phyloP scores from a whole-genome alignment of 2,113 vertebrate genomes.

The Sigmodon hispidus region DNA sequence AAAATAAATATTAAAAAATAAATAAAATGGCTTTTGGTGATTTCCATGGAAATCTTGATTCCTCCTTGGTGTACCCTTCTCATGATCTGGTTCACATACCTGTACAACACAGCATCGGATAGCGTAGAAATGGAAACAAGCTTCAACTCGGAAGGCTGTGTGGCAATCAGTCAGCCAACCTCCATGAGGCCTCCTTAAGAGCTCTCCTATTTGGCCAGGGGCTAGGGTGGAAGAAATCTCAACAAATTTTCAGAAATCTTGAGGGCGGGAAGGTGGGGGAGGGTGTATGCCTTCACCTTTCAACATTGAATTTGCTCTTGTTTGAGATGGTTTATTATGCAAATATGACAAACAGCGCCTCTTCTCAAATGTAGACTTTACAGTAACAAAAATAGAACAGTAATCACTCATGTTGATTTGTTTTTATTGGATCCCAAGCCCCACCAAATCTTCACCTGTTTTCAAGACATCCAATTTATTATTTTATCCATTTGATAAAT shows the following conservation, averaged over 20 bases:
- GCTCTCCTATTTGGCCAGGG: neutral
- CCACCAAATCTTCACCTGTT: neutral
- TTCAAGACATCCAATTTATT: neutral
- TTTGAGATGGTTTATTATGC: conserved; percentile 53
- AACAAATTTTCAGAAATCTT: conserved; percentile 31
- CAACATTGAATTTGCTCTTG: conserved; percentile 16
- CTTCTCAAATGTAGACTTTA: conserved; percentile 59
- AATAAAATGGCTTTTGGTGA: neutral
- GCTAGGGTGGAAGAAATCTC: neutral
- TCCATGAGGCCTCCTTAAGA: neutral
- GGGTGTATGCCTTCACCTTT: neutral
- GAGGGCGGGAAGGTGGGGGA: neutral
- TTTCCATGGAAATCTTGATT: neutral
- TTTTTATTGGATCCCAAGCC: neutral
- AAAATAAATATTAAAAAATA: too few relatives aligned
- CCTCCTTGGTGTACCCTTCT: too few relatives aligned
- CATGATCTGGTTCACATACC: neutral
- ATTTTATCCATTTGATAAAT: neutral
- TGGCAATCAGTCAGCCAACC: rapidly evolving
- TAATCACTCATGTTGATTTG: neutral
- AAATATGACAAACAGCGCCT: neutral
- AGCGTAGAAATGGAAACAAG: too few relatives aligned
- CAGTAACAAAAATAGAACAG: neutral
- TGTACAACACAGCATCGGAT: neutral
- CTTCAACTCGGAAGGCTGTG: neutral